Evolutionary conservation across 2,113 vertebrate genomes (phyloP).

Genomic region (Grammomys surdaster): DNA sequence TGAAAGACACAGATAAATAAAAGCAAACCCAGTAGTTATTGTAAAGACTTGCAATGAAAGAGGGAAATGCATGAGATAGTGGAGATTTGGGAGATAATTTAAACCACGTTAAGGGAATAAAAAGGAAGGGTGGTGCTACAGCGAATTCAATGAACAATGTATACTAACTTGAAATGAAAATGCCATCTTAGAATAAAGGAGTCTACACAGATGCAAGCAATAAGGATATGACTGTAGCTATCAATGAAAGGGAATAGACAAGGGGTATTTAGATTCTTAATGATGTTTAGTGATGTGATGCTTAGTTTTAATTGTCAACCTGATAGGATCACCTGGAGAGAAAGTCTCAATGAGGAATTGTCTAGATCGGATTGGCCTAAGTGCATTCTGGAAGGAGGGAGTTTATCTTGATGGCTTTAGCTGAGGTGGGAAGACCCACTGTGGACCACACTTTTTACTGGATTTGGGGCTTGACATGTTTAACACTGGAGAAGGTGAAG

Average conservation of each 20-base stretch:
- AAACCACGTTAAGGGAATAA: not conserved
- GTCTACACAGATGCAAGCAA: not conserved
- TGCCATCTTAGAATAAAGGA: not conserved
- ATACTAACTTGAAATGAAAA: not conserved
- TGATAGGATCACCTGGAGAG: not conserved
- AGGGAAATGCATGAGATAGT: not conserved
- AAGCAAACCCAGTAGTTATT: conserved; percentile 1
- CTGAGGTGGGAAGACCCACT: too few species aligned
- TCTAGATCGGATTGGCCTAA: not conserved
- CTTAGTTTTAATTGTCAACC: not conserved
- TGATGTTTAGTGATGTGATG: not conserved
- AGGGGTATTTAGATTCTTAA: not conserved
- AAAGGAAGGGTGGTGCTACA: not conserved
- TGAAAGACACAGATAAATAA: not conserved
- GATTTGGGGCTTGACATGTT: not conserved
- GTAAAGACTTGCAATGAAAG: not conserved
- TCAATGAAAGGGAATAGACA: not conserved
- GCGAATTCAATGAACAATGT: not conserved
- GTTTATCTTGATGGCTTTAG: not conserved
- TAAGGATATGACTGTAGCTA: not conserved
- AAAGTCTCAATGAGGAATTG: not conserved
- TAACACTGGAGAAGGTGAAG: not conserved
- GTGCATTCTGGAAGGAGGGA: not conserved
- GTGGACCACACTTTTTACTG: not conserved
- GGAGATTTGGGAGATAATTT: not conserved